Conservation (phyloP, 2,888 invertebrate species). For the Marasmarcha lunaedactyla region DNA sequence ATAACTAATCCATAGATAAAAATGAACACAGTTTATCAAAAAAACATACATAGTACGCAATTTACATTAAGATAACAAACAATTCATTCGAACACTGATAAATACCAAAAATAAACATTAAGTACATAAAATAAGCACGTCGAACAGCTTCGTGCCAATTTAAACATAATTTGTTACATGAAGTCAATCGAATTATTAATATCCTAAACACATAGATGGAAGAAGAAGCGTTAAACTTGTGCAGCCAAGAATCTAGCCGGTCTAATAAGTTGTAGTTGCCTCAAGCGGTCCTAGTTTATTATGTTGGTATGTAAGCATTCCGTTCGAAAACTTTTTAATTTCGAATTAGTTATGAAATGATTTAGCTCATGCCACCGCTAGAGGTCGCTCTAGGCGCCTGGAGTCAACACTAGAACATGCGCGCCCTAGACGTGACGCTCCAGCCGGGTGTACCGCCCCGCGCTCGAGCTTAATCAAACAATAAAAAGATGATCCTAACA, state of each 20-base stretch:
- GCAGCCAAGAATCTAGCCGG: constrained; percentile 68
- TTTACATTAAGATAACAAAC: constrained; percentile 24
- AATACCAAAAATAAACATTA: constrained; percentile 45
- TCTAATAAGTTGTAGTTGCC: constrained; percentile 51
- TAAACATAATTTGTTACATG: constrained; percentile 36
- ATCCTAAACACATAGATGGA: constrained; percentile 65
- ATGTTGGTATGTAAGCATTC: constrained; percentile 62
- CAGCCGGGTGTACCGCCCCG: background rate
- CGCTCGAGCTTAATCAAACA: background rate
- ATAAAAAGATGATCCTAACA: background rate
- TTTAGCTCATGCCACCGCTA: constrained; percentile 37
- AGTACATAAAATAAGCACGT: constrained; percentile 65
- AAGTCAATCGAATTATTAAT: constrained; percentile 19
- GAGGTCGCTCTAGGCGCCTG: background rate
- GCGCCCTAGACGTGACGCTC: constrained; percentile 38
- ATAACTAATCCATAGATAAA: background rate
- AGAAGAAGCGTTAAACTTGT: constrained; percentile 64
- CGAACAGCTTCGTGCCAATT: constrained; percentile 67
- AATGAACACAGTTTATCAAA: no score
- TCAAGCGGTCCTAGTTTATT: constrained; percentile 43
- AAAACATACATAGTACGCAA: background rate
- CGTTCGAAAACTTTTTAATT: constrained; percentile 58
- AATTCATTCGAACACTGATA: constrained; percentile 61
- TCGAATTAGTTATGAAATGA: constrained; percentile 31
- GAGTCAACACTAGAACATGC: constrained; percentile 22